phyloP scores from a whole-genome alignment of 2,113 vertebrate species.

The Marcusenius ussheri region DNA sequence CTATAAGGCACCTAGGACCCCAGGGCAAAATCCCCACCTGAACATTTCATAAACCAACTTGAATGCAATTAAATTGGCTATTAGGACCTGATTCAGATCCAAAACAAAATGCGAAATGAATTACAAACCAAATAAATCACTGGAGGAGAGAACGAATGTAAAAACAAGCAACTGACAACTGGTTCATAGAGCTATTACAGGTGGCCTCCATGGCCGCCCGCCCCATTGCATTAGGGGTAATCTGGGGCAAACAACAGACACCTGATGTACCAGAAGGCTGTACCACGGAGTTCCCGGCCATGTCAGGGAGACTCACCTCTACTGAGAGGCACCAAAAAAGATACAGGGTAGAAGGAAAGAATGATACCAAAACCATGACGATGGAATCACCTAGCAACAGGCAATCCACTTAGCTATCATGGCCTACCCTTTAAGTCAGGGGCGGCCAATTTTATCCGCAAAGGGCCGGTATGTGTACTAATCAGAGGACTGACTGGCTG shows the following conservation, averaged over 20 bases:
- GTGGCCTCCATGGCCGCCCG: neutral
- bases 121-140: neutral
- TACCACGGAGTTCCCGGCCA: neutral
- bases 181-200: neutral
- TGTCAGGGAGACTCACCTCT: neutral
- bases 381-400: constrained; percentile 1
- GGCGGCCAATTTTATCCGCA: too few relatives aligned
- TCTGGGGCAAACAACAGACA: neutral
- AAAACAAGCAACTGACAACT: neutral
- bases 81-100: neutral
- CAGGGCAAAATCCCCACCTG: neutral
- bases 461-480: too few relatives aligned
- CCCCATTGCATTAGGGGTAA: neutral
- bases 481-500: too few relatives aligned
- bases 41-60: neutral
- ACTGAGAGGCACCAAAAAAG: neutral
- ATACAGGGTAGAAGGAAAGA: neutral
- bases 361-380: neutral
- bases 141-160: neutral
- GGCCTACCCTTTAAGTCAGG: neutral
- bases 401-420: neutral
- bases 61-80: neutral
- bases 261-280: neutral
- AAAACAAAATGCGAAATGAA: neutral
- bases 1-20: neutral